Evolutionary conservation across 2,113 vertebrate genomes (phyloP), one percentile per base, ranked within the genome.

Genomic region (Xiphophorus couchianus): DNA sequence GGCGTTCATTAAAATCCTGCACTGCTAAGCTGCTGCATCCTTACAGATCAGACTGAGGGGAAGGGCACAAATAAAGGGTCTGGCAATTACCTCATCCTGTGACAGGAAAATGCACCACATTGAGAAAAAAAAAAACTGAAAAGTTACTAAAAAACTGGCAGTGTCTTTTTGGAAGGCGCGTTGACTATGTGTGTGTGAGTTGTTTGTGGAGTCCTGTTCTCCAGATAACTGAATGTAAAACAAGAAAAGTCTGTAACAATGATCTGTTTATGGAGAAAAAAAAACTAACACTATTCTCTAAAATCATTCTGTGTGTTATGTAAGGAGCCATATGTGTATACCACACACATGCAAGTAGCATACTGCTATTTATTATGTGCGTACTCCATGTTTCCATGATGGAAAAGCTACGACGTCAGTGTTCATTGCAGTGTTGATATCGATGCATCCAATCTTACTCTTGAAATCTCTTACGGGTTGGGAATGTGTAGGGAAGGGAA

Each of bases 1-100:
- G 92, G 98, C 98, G 81, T 99, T 99, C 94, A 93, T 99, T 89
- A 99, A 99, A 95, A 98, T 99, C 88, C 94, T 99, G 84, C 97
- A 97, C 91, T 99, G 98, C 93, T 99, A 94, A 94, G 88, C 81
- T 27, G 66, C 42, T 65, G 7, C 73, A 60, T 76, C 39, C 64
- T 74, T 64, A 76, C 74, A 74, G 66, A 83, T 74, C 28, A 66
- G 71, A 75, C 81, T 78, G 75, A 83, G 51, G 77, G 63, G 68
- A 69, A 73, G 77, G 51, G 65, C 39, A 74, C 70, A 35, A 66
- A 79, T 27, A 81, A 89, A 72, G 62, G 63, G 73, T 66, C 54
- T 72, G 78, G 84, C 73, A 86, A 86, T 91, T 90, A 90, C 90
- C 91, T 93, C 91, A 90, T 90, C 88, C 88, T 90, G 70, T 80